Evolutionary conservation across 2,113 vertebrate species (phyloP), one percentile per base, ranked within the genome.

Genomic region (Sturnus vulgaris): DNA sequence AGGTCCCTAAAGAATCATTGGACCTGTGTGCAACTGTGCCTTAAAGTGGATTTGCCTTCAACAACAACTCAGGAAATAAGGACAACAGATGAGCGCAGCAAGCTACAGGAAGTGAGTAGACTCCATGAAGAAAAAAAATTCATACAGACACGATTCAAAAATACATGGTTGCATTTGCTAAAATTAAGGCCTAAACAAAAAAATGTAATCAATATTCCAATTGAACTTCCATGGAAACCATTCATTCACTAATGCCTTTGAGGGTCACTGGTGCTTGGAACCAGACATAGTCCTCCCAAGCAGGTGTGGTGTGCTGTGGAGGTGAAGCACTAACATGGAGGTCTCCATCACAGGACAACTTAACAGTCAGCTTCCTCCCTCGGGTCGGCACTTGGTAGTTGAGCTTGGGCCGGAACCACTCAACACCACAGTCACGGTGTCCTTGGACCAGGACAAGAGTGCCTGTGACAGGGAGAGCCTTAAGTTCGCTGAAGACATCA

Each of bases 381-480:
- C 98, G 98, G 11, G 92, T 97, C 1, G 99, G 99, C 65, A 99
- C 97, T 95, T 98, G 98, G 89, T 99, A 99, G 94, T 98, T 98
- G 47, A 99, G 97, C 97, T 99, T 99, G 57, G 99, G 99, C 88
- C 98, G 97, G 91, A 99, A 99, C 99, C 99, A 99, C 30, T 98
- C 98, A 17, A 98, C 98, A 7, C 98, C 99, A 37, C 99, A 99
- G 75, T 99, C 95, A 1, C 99, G 98, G 97, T 99, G 99, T 40
- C 98, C 99, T 64, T 99, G 98, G 4, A 96, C 98, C 96, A 99
- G 98, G 78, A 99, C 92, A 0, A 98, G 97, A 73, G 98, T 98
- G 91, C 98, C 94, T 97, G 98, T 98, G 30, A 98, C 97, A 1
- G 98, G 98, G 39, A 99, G 97, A 21, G 98, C 97, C 83, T 98